Base-by-base conservation (phyloP, 2,888 invertebrate species). In the Pristionchus maxplancki region DNA sequence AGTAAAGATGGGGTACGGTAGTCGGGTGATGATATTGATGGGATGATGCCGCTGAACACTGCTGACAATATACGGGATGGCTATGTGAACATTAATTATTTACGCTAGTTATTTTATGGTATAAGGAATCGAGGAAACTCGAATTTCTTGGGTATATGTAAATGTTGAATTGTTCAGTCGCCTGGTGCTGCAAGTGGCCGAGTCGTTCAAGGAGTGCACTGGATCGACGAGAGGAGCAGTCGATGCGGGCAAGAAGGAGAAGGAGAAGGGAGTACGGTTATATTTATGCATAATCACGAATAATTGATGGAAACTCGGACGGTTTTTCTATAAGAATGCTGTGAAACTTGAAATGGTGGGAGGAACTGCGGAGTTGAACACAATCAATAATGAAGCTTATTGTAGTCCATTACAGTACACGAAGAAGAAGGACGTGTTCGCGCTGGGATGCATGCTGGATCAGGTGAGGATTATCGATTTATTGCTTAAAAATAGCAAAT, bases 371-470 rank as follows among this genome's bases (percentile, higher is more conserved):
- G 3, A 9, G 31, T 67, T 28, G 64, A 31, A 58, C n/a, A n/a
- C n/a, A 11, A 13, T 81, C 81, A 24, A 48, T 48, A 37, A 2
- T 40, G 24, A 40, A 1, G 13, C 11, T n/a, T 34, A 31, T n/a
- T 13, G 24, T 74, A 40, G 24, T 28, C 15, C 40, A n/a, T 78
- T 78, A 48, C 78, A 78, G 78, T 40, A 48, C n/a, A 78, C 81
- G 34, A 88, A 89, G 85, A 84, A 86, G 86, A 90, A 90, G 71
- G 92, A 92, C 87, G 87, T 91, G 0, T 92, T 92, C 84, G 88
- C 88, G 28, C 85, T 93, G 28, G 93, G 93, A 78, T 89, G 90
- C 6, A 88, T 92, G 58, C 78, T 93, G 15, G 92, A 92, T 71
- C 50, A 82, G 24, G 83, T 91, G 1, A 40, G 44, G 20, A 40